Evolutionary conservation across 1,140 invertebrate genomes (phyloP), one percentile per base, ranked within the genome.

Genomic region (Aphaenogaster rudis): DNA sequence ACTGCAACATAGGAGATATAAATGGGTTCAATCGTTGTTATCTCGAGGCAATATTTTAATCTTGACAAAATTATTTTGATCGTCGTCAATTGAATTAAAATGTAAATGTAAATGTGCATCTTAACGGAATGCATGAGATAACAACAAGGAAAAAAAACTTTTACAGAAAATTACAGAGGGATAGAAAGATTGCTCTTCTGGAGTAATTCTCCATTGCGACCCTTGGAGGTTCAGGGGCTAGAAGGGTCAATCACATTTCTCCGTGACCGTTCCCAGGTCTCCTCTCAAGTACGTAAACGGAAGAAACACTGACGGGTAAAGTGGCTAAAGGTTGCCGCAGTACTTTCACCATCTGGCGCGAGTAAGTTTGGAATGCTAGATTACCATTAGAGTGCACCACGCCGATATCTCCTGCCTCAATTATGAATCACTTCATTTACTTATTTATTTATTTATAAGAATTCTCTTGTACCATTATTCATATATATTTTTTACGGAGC

Each of bases 331-430:
- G 69, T 74, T 84, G 54, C 54, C 15, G 80, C 54, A 50, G 63
- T 84, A 76, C 80, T 84, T 84, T 84, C 80, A 84, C 69, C 80
- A 84, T 84, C 69, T 84, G 69, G 69, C 80, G 21, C 39, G 54
- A 61, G 69, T 39, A 76, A 76, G 28, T 48, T 63, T 84, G 42
- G 48, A 84, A 74, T 74, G 67, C 17, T 48, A 74, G 52, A 74
- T 82, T 74, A 61, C n/a, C 63, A 61, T 28, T 84, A 48, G 21
- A 50, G n/a, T 39, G 21, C 17, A 57, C 52, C 21, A 82, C 54
- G 13, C 28, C 67, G 3, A 36, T 82, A 74, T 74, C 13, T 61
- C 28, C 50, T 61, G 45, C 13, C 13, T 36, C 28, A 74, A 36
- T 66, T 36, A 66, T 45, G 17, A 79, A 66, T 50, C 15, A 8